Base-by-base conservation (phyloP, 1,140 invertebrate species). In the Cydia strobilella region DNA sequence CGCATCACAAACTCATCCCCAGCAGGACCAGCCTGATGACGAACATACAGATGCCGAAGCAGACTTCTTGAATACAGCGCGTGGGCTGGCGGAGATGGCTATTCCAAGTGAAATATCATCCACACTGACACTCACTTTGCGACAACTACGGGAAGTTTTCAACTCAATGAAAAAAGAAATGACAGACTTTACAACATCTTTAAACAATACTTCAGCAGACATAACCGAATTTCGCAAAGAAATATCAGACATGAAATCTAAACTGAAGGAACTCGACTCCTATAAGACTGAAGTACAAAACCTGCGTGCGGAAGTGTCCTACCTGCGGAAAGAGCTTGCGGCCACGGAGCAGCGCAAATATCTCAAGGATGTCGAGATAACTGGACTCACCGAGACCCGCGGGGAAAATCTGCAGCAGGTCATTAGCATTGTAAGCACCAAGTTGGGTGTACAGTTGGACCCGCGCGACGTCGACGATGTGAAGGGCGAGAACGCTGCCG, bases 391-490 rank as follows among this genome's bases (percentile, higher is more conserved):
- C 4, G 72, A 73, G 42, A 9, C 15, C 1, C 15, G 13, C 2
- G 18, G 25, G 3, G 72, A 73, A 73, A 73, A 73, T 13, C 18
- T 73, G 1, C 20, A 3, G 20, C 72, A 73, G 12, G 18, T 54
- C 0, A 20, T 54, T 3, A 20, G 7, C 20, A 5, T 25, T 13
- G 23, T 54, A 1, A 25, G 39, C 42, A n/a, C 48, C 10, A 73
- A 25, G 4, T 15, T 73, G 2, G 72, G 72, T 25, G 48, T 73
- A 10, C n/a, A 51, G 20, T n/a, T 73, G 42, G 72, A 73, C 48
- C 45, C 72, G 10, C 72, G 25, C 7, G 75, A 76, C 25, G 39
- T 76, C 13, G 75, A 76, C 20, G n/a, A n/a, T n/a, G n/a, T n/a
- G n/a, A n/a, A n/a, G n/a, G n/a, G n/a, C n/a, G n/a, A n/a, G n/a